These are phyloP conservation scores for Spongia lamella DNA, from an alignment of 37 sponge, comb jelly and placozoan species.

Conservation along the genomic window DNA sequence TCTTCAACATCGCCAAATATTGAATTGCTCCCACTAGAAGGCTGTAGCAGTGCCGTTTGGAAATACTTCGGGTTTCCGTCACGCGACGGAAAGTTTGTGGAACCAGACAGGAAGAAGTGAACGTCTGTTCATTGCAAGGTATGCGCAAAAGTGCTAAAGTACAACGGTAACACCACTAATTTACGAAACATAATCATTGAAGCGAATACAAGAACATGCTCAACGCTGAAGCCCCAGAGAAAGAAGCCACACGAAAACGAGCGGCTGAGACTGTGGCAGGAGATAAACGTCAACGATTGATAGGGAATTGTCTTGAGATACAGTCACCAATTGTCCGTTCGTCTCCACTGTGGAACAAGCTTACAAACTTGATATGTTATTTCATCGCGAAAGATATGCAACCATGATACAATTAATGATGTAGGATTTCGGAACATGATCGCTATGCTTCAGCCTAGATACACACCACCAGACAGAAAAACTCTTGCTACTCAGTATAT, in stretches of 20 bases:
- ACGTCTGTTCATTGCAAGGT: conserved; percentile 11
- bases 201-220: too few species aligned
- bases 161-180: not conserved
- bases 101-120: conserved; percentile 19
- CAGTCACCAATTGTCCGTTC: too few species aligned
- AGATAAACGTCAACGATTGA: too few species aligned
- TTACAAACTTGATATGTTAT: not conserved
- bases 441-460: conserved; percentile 19
- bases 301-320: too few species aligned
- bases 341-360: not conserved
- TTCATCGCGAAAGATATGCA: conserved; percentile 18
- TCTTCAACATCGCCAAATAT: too few species aligned
- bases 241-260: too few species aligned
- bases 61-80: not conserved
- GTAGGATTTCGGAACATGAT: conserved; percentile 34
- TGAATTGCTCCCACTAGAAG: not conserved
- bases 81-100: not conserved
- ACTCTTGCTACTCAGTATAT: conserved; percentile 17
- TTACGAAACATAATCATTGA: not conserved
- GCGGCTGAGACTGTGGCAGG: too few species aligned
- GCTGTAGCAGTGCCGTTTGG: not conserved
- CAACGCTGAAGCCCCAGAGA: too few species aligned
- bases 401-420: conserved; percentile 27
- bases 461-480: conserved; percentile 26
- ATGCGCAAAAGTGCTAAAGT: conserved; percentile 30